Percentiles rank a stretch among this genome's conserved stretches.
These are phyloP conservation scores for Blera fallax DNA, from an alignment of 2,888 invertebrate species.

Conservation along the genomic window DNA sequence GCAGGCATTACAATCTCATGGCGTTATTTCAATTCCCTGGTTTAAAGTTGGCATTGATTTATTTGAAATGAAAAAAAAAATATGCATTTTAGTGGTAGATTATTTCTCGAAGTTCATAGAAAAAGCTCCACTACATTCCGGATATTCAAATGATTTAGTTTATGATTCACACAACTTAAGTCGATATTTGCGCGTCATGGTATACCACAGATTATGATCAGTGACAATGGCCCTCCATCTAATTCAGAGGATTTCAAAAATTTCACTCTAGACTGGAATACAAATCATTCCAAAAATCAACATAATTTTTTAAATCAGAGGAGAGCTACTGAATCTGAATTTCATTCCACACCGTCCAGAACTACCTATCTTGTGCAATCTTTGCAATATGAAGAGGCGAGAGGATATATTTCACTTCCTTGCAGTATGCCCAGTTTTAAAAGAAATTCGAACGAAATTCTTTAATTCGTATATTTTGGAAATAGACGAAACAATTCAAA, in stretches of 20 bases:
- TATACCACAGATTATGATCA: conserved; percentile 43
- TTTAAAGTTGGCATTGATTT: conserved; percentile 13
- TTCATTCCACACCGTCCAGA: too few relatives aligned
- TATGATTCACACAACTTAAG: conserved; percentile 30
- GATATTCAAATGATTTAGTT: conserved; percentile 3
- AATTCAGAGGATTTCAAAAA: conserved; percentile 37
- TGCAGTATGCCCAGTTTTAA: too few relatives aligned
- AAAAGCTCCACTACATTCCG: background rate
- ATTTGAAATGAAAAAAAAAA: conserved; percentile 24
- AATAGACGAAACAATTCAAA: too few relatives aligned
- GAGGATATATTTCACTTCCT: too few relatives aligned
- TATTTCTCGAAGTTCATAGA: conserved; percentile 49
- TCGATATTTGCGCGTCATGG: conserved; percentile 42
- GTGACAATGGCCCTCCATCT: conserved; percentile 62
- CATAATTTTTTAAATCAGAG: too few relatives aligned
- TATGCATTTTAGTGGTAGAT: conserved; percentile 32
- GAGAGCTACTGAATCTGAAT: too few relatives aligned
- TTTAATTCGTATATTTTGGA: too few relatives aligned
- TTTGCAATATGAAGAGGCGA: too few relatives aligned
- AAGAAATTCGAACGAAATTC: too few relatives aligned
- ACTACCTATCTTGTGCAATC: too few relatives aligned
- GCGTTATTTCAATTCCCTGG: background rate
- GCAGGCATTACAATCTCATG: background rate
- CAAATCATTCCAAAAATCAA: too few relatives aligned
- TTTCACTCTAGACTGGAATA: conserved; percentile 39